These are phyloP conservation scores for Dromas ardeola DNA, from an alignment of 2,113 vertebrate genomes.

Conservation along the genomic window DNA sequence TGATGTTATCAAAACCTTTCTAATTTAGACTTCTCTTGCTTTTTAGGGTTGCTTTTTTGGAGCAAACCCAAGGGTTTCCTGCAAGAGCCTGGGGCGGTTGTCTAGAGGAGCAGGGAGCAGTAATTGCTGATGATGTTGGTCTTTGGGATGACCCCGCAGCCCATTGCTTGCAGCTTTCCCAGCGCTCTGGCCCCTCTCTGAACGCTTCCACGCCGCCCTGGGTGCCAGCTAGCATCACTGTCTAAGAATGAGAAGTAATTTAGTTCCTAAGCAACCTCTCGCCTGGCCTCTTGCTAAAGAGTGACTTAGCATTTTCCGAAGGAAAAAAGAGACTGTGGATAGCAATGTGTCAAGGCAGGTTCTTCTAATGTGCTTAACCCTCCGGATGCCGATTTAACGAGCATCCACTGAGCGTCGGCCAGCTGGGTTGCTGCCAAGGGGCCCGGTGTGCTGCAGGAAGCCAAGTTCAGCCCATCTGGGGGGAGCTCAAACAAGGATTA, in stretches of 20 bases:
- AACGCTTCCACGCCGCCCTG: accelerated
- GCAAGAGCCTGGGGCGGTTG: background rate
- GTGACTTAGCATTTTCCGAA: constrained; percentile 57
- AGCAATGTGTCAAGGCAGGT: background rate
- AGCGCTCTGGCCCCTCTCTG: accelerated
- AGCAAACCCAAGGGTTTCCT: background rate
- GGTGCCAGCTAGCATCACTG: constrained; percentile 55
- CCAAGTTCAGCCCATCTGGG: background rate
- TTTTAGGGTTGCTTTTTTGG: background rate
- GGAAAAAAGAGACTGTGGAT: background rate
- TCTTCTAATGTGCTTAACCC: constrained; percentile 29
- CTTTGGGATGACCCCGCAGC: background rate
- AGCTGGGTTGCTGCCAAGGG: background rate
- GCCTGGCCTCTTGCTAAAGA: constrained; percentile 59
- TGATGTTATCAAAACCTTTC: background rate
- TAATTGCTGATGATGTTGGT: background rate
- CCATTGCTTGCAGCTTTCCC: background rate
- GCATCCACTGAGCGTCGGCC: background rate
- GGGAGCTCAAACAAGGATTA: background rate
- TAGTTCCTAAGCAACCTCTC: constrained; percentile 72
- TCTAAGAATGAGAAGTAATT: constrained; percentile 67
- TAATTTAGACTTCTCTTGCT: background rate
- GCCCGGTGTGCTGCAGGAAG: background rate
- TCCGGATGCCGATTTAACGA: background rate
- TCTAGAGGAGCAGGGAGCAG: background rate